A percentile compares a stretch with the other conserved stretches of the same genome.
Evolutionary conservation across 2,888 invertebrate genomes (phyloP).

Genomic region (Anthrax anthrax): DNA sequence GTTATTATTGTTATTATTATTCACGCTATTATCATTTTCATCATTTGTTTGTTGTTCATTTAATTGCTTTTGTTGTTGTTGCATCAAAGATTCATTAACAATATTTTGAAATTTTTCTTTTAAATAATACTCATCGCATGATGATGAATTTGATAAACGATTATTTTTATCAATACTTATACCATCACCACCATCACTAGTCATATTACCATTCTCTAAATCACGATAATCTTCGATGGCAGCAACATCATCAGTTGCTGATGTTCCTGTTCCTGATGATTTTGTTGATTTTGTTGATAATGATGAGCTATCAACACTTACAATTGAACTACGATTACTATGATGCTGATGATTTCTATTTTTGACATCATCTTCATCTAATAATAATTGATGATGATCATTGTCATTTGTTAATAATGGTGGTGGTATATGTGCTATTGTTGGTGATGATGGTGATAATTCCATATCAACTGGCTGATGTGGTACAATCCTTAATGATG

Average conservation of each 20-base stretch:
- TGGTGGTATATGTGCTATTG: constrained; percentile 10
- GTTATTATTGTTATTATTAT: constrained; percentile 9
- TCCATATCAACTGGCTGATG: constrained; percentile 15
- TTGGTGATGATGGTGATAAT: constrained; percentile 9
- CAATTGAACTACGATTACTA: constrained; percentile 28
- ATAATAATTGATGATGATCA: not conserved
- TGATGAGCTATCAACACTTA: constrained; percentile 31
- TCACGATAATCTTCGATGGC: constrained; percentile 22
- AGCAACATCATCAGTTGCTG: constrained; percentile 11
- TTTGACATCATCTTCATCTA: not conserved
- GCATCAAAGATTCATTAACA: constrained; percentile 22
- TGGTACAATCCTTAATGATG: constrained; percentile 31
- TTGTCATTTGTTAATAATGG: not conserved
- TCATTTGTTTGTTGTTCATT: constrained; percentile 6
- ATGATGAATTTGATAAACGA: constrained; percentile 24
- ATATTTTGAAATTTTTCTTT: constrained; percentile 31
- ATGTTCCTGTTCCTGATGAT: constrained; percentile 18
- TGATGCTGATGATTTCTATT: not conserved
- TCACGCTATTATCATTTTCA: constrained; percentile 11
- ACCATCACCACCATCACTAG: constrained; percentile 15
- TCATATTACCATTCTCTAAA: constrained; percentile 29
- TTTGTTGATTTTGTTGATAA: constrained; percentile 20
- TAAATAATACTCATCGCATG: constrained; percentile 30
- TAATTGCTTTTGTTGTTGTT: constrained; percentile 1
- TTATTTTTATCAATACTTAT: constrained; percentile 14